Evolutionary conservation across 2,113 vertebrate species (phyloP), one percentile per base, ranked within the genome.

Genomic region (Hippolais icterina): DNA sequence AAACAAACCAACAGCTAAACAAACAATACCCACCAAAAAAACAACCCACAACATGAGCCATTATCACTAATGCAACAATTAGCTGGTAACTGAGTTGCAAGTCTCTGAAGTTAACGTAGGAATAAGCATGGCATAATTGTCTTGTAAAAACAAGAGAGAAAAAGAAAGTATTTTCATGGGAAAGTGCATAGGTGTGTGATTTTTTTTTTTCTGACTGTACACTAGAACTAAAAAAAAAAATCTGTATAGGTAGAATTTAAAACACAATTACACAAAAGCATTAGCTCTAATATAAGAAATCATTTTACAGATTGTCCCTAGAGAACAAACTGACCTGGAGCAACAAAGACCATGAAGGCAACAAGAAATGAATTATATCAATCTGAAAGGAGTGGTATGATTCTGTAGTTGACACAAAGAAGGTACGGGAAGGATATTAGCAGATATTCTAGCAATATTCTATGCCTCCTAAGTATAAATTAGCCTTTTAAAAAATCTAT

Each of bases 11-110:
- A 42, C 1, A 46, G 33, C 20, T 11, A n/a, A 42, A 49, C 25
- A 23, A 83, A 44, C 8, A 24, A 39, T 56, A 21, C 8, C 2
- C 4, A n/a, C 8, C 24, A n/a, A 37, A 68, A 9, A 10, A 1
- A 0, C 4, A 71, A 29, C 7, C 7, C 20, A 37, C 12, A 52
- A 42, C 7, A 60, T 0, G 0, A 84, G 18, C 2, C 19, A 37
- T 41, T 74, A 65, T 50, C 25, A 47, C 5, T 53, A 41, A 37
- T 23, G 20, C 0, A 9, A 47, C 5, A 50, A 22, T 61, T 83
- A 74, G 23, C 12, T 1, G 0, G 31, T 39, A 78, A 64, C 1
- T 59, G 27, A 77, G 28, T 35, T 69, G 39, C 15, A 77, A 44
- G 27, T 52, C 47, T 68, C 64, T 81, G 72, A 70, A 78, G 24